These are phyloP conservation scores for Ciconia maguari DNA, from an alignment of 2,113 vertebrate genomes.

Conservation along the genomic window DNA sequence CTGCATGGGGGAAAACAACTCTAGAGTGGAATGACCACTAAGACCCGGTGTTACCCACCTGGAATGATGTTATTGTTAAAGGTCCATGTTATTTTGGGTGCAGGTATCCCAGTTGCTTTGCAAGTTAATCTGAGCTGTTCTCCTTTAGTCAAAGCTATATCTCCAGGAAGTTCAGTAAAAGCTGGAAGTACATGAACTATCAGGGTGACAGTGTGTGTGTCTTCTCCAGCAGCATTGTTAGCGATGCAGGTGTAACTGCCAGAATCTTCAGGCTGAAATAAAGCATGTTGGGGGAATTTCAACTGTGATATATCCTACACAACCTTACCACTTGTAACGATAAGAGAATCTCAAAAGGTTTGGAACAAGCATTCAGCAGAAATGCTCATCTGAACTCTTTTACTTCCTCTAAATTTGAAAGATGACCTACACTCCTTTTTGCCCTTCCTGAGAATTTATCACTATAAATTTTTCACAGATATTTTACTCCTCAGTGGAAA, in stretches of 20 bases:
- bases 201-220: slow-evolving; percentile 76
- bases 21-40: background rate
- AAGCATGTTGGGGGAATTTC: background rate
- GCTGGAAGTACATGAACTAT: slow-evolving; percentile 83
- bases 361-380: background rate
- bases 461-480: background rate
- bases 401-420: background rate
- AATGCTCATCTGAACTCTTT: background rate
- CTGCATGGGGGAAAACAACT: background rate
- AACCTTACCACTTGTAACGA: background rate
- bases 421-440: background rate
- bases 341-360: background rate
- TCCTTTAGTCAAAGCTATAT: slow-evolving; percentile 88
- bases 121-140: slow-evolving; percentile 86
- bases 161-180: slow-evolving; percentile 87
- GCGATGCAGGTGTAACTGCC: slow-evolving; percentile 90
- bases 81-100: slow-evolving; percentile 88
- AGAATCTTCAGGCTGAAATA: slow-evolving; percentile 82
- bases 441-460: background rate
- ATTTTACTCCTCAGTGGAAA: background rate
- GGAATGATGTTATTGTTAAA: slow-evolving; percentile 93
- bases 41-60: slow-evolving; percentile 68
- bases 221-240: slow-evolving; percentile 84
- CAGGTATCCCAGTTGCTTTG: slow-evolving; percentile 83
- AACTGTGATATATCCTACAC: background rate